Percentiles rank a stretch among this genome's conserved stretches.
These are phyloP conservation scores for Holocentrus rufus DNA, from an alignment of 2,797 vertebrate species.

Conservation along the genomic window DNA sequence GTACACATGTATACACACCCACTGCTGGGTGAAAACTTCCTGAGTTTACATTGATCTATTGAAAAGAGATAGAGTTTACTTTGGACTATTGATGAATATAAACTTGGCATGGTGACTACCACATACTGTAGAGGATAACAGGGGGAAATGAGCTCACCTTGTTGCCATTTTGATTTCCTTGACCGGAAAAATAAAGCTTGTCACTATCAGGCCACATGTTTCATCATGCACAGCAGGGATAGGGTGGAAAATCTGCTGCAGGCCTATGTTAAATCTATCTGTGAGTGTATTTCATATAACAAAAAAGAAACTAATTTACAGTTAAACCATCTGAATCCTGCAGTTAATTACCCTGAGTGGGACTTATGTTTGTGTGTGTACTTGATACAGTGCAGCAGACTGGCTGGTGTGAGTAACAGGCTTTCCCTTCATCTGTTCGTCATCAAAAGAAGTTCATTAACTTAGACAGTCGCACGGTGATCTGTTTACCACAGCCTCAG, in stretches of 20 bases:
- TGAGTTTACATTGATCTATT: slow-evolving; percentile 44
- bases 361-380: background rate
- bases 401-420: slow-evolving; percentile 45
- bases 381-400: slow-evolving; percentile 26
- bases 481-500: slow-evolving; percentile 53
- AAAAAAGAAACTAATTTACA: background rate
- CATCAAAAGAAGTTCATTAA: slow-evolving; percentile 54
- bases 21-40: slow-evolving; percentile 44
- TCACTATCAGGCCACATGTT: slow-evolving; percentile 13
- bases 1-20: slow-evolving; percentile 7
- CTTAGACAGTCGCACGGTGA: slow-evolving; percentile 36
- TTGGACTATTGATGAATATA: slow-evolving; percentile 14
- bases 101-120: slow-evolving; percentile 3
- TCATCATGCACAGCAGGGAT: background rate
- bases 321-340: slow-evolving; percentile 7
- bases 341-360: too few species aligned
- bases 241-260: background rate
- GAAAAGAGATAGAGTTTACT: slow-evolving; percentile 23
- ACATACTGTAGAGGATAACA: slow-evolving; percentile 12
- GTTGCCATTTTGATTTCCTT: slow-evolving; percentile 52
- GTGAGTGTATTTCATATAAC: background rate
- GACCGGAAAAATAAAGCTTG: slow-evolving; percentile 35
- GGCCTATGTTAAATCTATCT: background rate
- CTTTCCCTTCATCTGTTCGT: slow-evolving; percentile 52
- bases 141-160: slow-evolving; percentile 53